Percentiles rank a stretch among this genome's conserved stretches.
Evolutionary conservation across 2,113 vertebrate genomes (phyloP).

Genomic region (Poecilia latipinna): DNA sequence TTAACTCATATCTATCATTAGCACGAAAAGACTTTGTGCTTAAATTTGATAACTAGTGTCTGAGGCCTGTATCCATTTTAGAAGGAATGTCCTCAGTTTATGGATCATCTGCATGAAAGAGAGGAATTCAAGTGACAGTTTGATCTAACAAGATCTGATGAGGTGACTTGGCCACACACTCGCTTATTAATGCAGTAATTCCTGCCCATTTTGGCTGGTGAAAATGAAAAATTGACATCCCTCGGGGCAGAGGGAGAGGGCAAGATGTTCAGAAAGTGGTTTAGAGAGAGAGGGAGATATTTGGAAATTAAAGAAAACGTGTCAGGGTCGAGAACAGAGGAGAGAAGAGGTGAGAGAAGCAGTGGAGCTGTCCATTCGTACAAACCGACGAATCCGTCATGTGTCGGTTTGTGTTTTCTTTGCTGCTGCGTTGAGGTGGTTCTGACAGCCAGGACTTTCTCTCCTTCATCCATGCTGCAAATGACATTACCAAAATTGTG

Average conservation of each 20-base stretch:
- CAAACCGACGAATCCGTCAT: slow-evolving; percentile 98
- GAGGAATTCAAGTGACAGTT: slow-evolving; percentile 78
- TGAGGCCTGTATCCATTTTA: not conserved
- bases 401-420: slow-evolving; percentile 90
- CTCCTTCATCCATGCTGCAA: slow-evolving; percentile 89
- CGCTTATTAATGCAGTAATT: slow-evolving; percentile 98
- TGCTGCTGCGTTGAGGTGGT: slow-evolving; percentile 79
- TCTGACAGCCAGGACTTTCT: slow-evolving; percentile 90
- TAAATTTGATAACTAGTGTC: not conserved
- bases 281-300: slow-evolving; percentile 41
- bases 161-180: slow-evolving; percentile 77
- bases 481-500: slow-evolving; percentile 99
- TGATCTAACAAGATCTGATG: slow-evolving; percentile 90
- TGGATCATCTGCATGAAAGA: slow-evolving; percentile 73
- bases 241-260: slow-evolving; percentile 31
- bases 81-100: not conserved
- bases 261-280: slow-evolving; percentile 31
- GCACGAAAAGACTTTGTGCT: not conserved
- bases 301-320: slow-evolving; percentile 13
- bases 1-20: too few relatives aligned
- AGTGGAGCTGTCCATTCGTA: slow-evolving; percentile 90
- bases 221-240: slow-evolving; percentile 84
- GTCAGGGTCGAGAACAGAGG: slow-evolving; percentile 3
- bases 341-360: slow-evolving; percentile 40
- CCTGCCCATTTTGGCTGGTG: slow-evolving; percentile 89